phyloP scores from a whole-genome alignment of 2,113 vertebrate species.

The Falco punctatus region DNA sequence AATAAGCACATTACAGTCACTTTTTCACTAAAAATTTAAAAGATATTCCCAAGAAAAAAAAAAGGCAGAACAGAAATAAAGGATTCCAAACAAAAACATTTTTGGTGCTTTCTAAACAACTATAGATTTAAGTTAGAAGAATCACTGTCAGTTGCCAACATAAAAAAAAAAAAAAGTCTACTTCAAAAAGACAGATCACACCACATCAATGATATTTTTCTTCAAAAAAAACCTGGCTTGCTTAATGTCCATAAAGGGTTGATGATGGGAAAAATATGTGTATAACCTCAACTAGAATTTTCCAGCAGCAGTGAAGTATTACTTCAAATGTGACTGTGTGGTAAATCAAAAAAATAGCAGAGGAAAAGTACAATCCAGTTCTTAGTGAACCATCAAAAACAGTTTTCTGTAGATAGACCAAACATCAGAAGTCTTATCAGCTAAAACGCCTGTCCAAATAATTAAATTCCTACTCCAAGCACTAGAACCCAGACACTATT shows the following conservation, averaged over 20 bases:
- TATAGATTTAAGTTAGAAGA: neutral
- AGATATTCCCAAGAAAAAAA: neutral
- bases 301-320: neutral
- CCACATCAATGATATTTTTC: neutral
- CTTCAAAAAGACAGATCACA: neutral
- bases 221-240: neutral
- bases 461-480: neutral
- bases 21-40: neutral
- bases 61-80: neutral
- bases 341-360: slow-evolving; percentile 5
- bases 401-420: slow-evolving; percentile 4
- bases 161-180: neutral
- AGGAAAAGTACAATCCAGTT: neutral
- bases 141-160: neutral
- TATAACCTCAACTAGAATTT: neutral
- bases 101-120: neutral
- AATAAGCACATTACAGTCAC: neutral
- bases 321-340: neutral
- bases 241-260: slow-evolving; percentile 13
- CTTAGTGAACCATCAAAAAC: slow-evolving; percentile 4
- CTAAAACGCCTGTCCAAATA: neutral
- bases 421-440: neutral
- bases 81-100: neutral
- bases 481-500: neutral
- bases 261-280: neutral